Evolutionary conservation across 2,888 invertebrate species (phyloP), one percentile per base, ranked within the genome.

Genomic region (Conistra vaccinii): DNA sequence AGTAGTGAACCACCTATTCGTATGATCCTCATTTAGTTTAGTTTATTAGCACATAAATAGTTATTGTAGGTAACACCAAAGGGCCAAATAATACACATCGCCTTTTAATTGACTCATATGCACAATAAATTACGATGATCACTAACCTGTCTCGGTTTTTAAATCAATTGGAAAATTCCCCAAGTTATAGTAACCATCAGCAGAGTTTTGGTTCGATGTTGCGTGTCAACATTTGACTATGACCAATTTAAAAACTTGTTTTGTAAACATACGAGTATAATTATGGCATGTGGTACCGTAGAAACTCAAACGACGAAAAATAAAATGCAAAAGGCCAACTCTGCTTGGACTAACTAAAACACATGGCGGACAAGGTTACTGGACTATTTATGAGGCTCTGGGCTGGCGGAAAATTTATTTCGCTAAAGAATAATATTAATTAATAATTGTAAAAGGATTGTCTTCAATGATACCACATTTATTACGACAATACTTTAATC

Each of bases 181-280:
- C 39, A 60, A 60, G 35, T 17, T 35, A 26, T 35, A 57, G 48
- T 45, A 48, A 53, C 26, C 26, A 39, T n/a, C 29, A 26, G 48
- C 32, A 17, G 23, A 45, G 48, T 51, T 63, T n/a, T 0, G n/a
- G 9, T 12, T 29, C 20, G 20, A 75, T 6, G 39, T 65, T 32
- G 17, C 17, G 5, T n/a, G n/a, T n/a, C 39, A 57, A 39, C 20
- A 29, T 78, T 60, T 79, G 14, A 42, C 1, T 48, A 12, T 58
- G 39, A 58, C 39, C 10, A 57, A 58, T 68, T 78, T 48, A 48
- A 23, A 57, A 75, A 57, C 32, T 60, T 29, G 71, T 79, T 69
- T 29, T 1, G 2, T 17, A 32, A 51, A 17, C 17, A n/a, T n/a
- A n/a, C n/a, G n/a, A n/a, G n/a, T n/a, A n/a, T n/a, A 23, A 45